phyloP scores from a whole-genome alignment of 2,888 invertebrate genomes.

The Cyclophora albipunctata region DNA sequence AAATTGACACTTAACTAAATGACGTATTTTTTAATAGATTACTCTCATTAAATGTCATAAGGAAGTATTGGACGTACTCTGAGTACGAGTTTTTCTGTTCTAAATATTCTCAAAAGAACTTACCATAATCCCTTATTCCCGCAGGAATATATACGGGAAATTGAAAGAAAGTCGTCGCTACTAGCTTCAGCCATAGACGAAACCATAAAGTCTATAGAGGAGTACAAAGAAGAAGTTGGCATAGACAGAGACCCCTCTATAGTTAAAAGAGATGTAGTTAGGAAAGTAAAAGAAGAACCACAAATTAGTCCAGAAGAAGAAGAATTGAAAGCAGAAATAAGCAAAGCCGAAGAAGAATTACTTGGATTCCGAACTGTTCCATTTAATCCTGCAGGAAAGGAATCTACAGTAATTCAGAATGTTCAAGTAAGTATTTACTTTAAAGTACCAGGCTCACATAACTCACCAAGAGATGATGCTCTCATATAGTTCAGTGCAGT shows the following conservation, averaged over 20 bases:
- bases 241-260: conserved; percentile 27
- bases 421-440: neutral
- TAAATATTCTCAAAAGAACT: too few relatives aligned
- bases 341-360: conserved; percentile 9
- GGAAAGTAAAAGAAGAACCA: conserved; percentile 1
- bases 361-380: conserved; percentile 18
- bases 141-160: conserved; percentile 63
- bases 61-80: too few relatives aligned
- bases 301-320: too few relatives aligned
- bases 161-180: conserved; percentile 54
- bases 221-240: conserved; percentile 61
- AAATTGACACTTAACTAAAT: too few relatives aligned
- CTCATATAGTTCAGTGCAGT: too few relatives aligned
- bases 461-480: too few relatives aligned
- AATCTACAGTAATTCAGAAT: neutral
- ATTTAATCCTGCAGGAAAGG: conserved; percentile 4
- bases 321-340: neutral
- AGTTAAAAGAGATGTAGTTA: neutral
- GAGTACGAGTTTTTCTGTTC: too few relatives aligned
- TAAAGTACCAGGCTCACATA: neutral
- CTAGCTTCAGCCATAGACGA: conserved; percentile 62
- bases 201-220: conserved; percentile 62
- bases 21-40: too few relatives aligned
- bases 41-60: too few relatives aligned
- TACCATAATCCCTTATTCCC: too few relatives aligned